Evolutionary conservation across 1,140 invertebrate species (phyloP), one percentile per base, ranked within the genome.

Genomic region (Laupala kohalensis): DNA sequence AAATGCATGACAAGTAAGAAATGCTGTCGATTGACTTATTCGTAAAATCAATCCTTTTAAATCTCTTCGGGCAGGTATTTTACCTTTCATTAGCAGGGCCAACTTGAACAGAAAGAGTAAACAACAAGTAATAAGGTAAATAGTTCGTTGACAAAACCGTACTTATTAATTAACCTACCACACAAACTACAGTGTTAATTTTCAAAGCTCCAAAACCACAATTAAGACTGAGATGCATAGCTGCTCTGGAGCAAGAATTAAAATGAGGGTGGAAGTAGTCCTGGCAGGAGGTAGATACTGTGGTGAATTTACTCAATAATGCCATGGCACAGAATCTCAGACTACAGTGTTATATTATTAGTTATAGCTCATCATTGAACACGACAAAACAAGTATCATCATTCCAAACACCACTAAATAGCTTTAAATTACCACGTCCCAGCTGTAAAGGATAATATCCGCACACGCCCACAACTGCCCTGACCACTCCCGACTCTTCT

Each of bases 1-100:
- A 78, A 90, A 89, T 30, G 83, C 89, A 81, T 90, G 92, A 75
- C 86, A 88, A 29, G 87, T 87, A n/a, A 94, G 81, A 79, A 94
- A 94, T 0, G 86, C 83, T 0, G 89, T 88, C 2, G 92, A 94
- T 78, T 89, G 89, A 3, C 91, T 73, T 66, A 92, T 89, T 64
- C 89, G 88, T 27, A 84, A 77, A 2, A 91, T 64, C 2, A 88
- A 88, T 77, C 84, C 86, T 75, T 84, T 84, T 25, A 90, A 74
- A 76, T 90, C 90, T 75, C 84, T 80, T 73, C 83, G 78, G 1
- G 83, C 83, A 28, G 89, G 88, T 73, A 88, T 80, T 73, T 85
- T 86, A 73, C 86, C 85, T 77, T 83, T 87, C 81, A 90, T 87
- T 64, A 92, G 78, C 62, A 91, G 80, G 12, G 90, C 86, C 70